Conservation (phyloP, 2,113 vertebrate species). For the Oxyura jamaicensis region DNA sequence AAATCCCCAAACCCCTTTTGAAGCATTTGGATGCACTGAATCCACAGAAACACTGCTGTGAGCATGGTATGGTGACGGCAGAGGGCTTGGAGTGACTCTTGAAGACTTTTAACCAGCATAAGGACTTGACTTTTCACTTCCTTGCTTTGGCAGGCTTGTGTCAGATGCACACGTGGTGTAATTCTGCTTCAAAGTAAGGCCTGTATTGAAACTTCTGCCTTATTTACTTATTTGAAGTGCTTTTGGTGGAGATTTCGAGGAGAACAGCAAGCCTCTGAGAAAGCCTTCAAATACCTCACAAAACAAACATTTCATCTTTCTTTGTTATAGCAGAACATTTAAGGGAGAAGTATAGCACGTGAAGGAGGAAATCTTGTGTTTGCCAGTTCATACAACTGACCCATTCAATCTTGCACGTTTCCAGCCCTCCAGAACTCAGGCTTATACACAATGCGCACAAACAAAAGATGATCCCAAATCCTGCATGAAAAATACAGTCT, state of each 20-base stretch:
- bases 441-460: background rate
- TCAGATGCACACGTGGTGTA: background rate
- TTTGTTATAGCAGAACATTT: constrained; percentile 23
- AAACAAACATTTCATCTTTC: constrained; percentile 26
- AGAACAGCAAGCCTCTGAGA: background rate
- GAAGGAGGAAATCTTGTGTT: constrained; percentile 2
- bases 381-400: constrained; percentile 26
- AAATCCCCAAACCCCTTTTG: background rate
- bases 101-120: background rate
- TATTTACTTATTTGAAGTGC: constrained; percentile 22
- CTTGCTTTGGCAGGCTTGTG: background rate
- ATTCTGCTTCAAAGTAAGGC: background rate
- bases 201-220: background rate
- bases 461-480: constrained; percentile 6
- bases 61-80: background rate
- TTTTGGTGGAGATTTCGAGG: background rate
- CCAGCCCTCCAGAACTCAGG: background rate
- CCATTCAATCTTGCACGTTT: constrained; percentile 31
- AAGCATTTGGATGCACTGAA: background rate
- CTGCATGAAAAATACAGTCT: background rate
- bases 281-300: background rate
- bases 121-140: background rate
- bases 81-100: background rate
- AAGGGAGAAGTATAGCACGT: background rate
- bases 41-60: background rate